Base-by-base conservation (phyloP, 2,113 vertebrate species). In the Cariama cristata region DNA sequence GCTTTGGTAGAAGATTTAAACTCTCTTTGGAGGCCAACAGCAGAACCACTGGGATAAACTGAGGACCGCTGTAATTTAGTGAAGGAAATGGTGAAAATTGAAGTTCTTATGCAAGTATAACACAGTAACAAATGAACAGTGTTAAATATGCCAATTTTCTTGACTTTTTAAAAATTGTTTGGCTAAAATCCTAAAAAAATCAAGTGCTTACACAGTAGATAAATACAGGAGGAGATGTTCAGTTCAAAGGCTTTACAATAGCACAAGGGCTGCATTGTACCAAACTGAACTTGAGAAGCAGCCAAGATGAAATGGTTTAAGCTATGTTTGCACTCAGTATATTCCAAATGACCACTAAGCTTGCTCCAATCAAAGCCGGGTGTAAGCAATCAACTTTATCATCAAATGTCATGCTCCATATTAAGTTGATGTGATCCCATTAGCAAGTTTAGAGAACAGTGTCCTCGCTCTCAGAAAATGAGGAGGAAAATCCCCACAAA, bases 251-350 rank as follows among this genome's bases (percentile, higher is more conserved):
- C 72, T 96, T 62, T 21, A 4, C 30, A 96, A 72, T 63, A 93
- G 95, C 76, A 97, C 93, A 98, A 98, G 82, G 89, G 59, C 55
- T 90, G 77, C 35, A 97, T 96, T 97, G 96, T 97, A 88, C 73
- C 90, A 82, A 82, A 83, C 1, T 63, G 52, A 64, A 86, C 44
- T 30, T 96, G 93, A 92, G 53, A 93, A 88, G 85, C 82, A 93
- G 93, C 89, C 95, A 92, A 96, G 79, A 83, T 35, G 60, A 95
- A 86, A 92, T 30, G 40, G 66, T 82, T 75, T 75, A 69, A 93
- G 62, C 72, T 79, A 60, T 75, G 87, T 93, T 82, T 95, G 40
- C 2, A 2, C 49, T 87, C 79, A 28, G 64, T 42, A n/a, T 91
- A 89, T 87, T 81, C 53, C 76, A 94, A 93, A 79, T 81, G 88